These are phyloP conservation scores for Salminus brasiliensis DNA, from an alignment of 2,113 vertebrate species.

Conservation along the genomic window DNA sequence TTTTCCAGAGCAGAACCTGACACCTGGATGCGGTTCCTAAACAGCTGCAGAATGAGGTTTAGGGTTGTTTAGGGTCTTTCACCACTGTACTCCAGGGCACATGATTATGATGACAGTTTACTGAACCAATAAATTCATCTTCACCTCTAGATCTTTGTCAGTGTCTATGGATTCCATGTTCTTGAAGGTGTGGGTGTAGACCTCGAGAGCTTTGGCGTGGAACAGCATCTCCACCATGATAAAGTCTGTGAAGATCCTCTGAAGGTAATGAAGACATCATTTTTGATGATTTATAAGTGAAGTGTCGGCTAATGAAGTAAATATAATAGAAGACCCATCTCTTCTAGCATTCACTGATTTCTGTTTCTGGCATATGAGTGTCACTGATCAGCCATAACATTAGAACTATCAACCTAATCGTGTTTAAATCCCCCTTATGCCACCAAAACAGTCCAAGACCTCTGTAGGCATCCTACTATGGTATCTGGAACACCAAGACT, in stretches of 20 bases:
- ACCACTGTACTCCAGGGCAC: not conserved
- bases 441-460: no score
- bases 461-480: no score
- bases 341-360: no score
- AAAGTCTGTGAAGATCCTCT: conserved; percentile 82
- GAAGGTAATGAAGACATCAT: not conserved
- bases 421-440: no score
- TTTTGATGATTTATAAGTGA: not conserved
- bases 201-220: conserved; percentile 82
- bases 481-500: no score
- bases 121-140: not conserved
- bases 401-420: no score
- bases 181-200: conserved; percentile 79
- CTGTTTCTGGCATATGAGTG: no score
- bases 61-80: not conserved
- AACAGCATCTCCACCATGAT: conserved; percentile 85
- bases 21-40: conserved; percentile 61
- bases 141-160: conserved; percentile 81
- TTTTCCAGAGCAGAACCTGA: conserved; percentile 11
- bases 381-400: no score
- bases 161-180: conserved; percentile 73
- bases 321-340: no score
- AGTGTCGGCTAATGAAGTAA: no score
- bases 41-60: conserved; percentile 60
- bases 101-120: not conserved